A percentile compares a stretch with the other conserved stretches of the same genome.
Evolutionary conservation across 2,888 invertebrate genomes (phyloP).

Genomic region (Mesorhabditis belari): DNA sequence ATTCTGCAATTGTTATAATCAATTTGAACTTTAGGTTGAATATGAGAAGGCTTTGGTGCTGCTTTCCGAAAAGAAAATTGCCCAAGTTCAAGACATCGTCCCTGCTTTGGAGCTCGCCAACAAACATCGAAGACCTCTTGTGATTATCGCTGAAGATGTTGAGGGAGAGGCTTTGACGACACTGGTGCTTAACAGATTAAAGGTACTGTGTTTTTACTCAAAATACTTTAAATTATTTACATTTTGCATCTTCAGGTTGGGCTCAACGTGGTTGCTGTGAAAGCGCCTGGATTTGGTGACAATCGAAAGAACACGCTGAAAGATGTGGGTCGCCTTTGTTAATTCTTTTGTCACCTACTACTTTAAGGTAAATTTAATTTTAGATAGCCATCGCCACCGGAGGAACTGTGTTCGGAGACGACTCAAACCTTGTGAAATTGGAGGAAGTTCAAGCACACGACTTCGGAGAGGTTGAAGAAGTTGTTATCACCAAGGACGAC

Average conservation of each 20-base stretch:
- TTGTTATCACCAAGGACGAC: constrained; percentile 89
- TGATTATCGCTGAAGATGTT: constrained; percentile 90
- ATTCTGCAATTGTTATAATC: not conserved
- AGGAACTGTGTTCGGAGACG: constrained; percentile 85
- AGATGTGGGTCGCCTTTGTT: too few species aligned
- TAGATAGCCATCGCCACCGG: constrained; percentile 84
- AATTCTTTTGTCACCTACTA: too few species aligned
- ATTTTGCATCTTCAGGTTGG: constrained; percentile 66
- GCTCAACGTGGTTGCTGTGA: constrained; percentile 86
- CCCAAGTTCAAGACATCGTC: constrained; percentile 84
- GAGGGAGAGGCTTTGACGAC: constrained; percentile 91
- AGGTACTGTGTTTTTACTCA: too few species aligned
- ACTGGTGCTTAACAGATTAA: constrained; percentile 75
- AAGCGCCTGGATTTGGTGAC: constrained; percentile 93
- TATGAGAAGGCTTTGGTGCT: constrained; percentile 91
- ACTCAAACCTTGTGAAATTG: constrained; percentile 78
- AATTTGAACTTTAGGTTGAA: constrained; percentile 68
- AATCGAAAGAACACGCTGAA: constrained; percentile 84
- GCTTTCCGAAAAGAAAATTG: constrained; percentile 95
- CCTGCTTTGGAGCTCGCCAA: constrained; percentile 94
- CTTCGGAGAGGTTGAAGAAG: constrained; percentile 77
- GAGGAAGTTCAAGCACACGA: constrained; percentile 76
- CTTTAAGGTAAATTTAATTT: too few species aligned
- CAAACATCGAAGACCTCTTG: constrained; percentile 75
- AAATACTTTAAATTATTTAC: too few species aligned